Base-by-base conservation (phyloP, 2,797 vertebrate species). In the Paedocypris micromegethes region DNA sequence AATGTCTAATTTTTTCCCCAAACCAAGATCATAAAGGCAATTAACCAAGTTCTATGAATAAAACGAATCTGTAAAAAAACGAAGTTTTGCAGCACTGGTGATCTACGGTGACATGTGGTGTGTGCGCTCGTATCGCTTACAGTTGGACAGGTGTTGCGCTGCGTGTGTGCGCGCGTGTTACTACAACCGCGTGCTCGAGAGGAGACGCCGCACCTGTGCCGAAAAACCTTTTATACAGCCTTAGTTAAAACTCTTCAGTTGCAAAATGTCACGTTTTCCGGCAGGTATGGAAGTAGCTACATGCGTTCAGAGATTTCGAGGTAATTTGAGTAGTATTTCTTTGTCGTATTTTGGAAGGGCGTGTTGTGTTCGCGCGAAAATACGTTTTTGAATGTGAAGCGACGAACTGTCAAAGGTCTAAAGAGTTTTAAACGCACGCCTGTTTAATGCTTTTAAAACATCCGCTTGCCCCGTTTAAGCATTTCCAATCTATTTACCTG, bases 141-240 rank as follows among this genome's bases (percentile, higher is more conserved):
- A 62, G 58, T 50, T 37, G 64, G 70, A 67, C 70, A 72, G 64
- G 70, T 72, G 70, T 61, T 72, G 51, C 64, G 44, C 9, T 4
- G 57, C 2, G 56, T 40, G 23, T n/a, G 54, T 8, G 53, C 6
- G 55, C 37, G 6, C 50, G n/a, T 7, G 5, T 41, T 9, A n/a
- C 38, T 6, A 38, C 38, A 44, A 59, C 62, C 49, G 61, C 69
- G 69, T 65, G 69, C 49, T 64, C 38, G 44, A 65, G 49, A 67
- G 55, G 9, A 38, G 6, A 38, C 58, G 55, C 56, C 54, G 62
- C 64, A 67, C 70, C 64, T 67, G 63, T 72, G 70, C 9, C 53
- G 6, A 37, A 54, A 66, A 41, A 3, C 52, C 52, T 56, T 53
- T 23, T 42, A 49, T 3, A 5, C 5, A 44, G 50, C 6, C 52